phyloP scores from a whole-genome alignment of 2,888 invertebrate genomes.

The Scaptomyza polygonia region DNA sequence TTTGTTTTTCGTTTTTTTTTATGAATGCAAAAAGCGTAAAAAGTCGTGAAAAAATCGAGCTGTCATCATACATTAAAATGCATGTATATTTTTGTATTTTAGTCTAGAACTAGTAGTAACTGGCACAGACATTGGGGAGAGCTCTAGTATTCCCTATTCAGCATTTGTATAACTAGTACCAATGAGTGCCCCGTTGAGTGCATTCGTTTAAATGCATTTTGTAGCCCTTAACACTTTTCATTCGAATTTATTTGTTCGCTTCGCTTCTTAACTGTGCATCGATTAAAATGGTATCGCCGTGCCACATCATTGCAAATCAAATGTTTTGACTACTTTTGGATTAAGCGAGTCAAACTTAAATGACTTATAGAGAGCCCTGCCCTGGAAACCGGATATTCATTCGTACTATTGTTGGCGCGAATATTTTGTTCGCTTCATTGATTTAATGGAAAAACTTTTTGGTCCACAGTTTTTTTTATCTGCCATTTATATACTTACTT shows the following conservation, averaged over 20 bases:
- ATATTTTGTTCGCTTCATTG: constrained; percentile 77
- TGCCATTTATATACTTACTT: constrained; percentile 5
- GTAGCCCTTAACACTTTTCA: constrained; percentile 33
- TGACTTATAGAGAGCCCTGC: constrained; percentile 18
- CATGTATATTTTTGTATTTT: neutral
- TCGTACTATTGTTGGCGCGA: constrained; percentile 58
- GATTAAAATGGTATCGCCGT: constrained; percentile 1
- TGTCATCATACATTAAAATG: constrained; percentile 64
- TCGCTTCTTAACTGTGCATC: constrained; percentile 1
- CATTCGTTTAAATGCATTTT: constrained; percentile 36
- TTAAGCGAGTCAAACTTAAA: constrained; percentile 35
- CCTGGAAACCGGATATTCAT: constrained; percentile 49
- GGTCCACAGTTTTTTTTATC: constrained; percentile 46
- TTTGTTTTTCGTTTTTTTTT: neutral
- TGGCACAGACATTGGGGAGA: neutral
- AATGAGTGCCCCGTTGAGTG: constrained; percentile 28
- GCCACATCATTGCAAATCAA: constrained; percentile 38
- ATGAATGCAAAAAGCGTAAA: constrained; percentile 50
- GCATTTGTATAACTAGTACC: constrained; percentile 7
- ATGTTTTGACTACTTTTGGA: constrained; percentile 44
- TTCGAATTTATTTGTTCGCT: constrained; percentile 12
- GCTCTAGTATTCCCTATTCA: constrained; percentile 14
- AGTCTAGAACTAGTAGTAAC: constrained; percentile 11
- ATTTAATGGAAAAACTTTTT: constrained; percentile 80
- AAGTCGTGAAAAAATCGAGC: constrained; percentile 65